Conservation (phyloP, 2,888 invertebrate genomes). For the Diogma glabrata region DNA sequence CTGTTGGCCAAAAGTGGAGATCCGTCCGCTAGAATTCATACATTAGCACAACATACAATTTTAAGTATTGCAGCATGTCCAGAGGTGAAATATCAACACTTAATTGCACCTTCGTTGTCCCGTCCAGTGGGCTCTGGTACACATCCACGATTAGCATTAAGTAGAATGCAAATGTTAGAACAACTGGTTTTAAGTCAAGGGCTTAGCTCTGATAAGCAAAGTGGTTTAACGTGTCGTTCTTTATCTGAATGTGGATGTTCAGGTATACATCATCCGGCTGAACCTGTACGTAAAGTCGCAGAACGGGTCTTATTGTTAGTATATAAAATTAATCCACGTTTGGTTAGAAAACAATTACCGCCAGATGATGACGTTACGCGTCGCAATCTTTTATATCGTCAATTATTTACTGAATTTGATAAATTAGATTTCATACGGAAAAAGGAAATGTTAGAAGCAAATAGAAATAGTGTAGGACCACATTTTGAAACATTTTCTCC, state of each 20-base stretch:
- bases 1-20: slow-evolving; percentile 76
- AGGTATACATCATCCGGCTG: slow-evolving; percentile 78
- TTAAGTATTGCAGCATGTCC: slow-evolving; percentile 74
- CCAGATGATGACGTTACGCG: slow-evolving; percentile 87
- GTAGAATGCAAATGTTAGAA: slow-evolving; percentile 78
- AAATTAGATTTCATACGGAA: slow-evolving; percentile 68
- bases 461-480: slow-evolving; percentile 24
- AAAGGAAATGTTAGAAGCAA: slow-evolving; percentile 32
- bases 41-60: slow-evolving; percentile 77
- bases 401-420: slow-evolving; percentile 89
- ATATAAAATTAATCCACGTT: slow-evolving; percentile 41
- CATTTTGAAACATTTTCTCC: slow-evolving; percentile 19
- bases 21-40: slow-evolving; percentile 74
- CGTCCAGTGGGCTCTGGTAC: slow-evolving; percentile 74
- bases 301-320: slow-evolving; percentile 67
- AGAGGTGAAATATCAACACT: slow-evolving; percentile 65
- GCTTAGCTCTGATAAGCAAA: slow-evolving; percentile 77
- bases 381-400: slow-evolving; percentile 79
- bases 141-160: slow-evolving; percentile 74
- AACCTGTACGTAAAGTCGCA: slow-evolving; percentile 76
- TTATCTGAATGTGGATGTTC: slow-evolving; percentile 77
- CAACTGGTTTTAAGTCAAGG: slow-evolving; percentile 74
- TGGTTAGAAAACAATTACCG: slow-evolving; percentile 82
- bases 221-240: slow-evolving; percentile 73
- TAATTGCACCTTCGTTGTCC: slow-evolving; percentile 73